Percentiles rank a stretch among this genome's conserved stretches.
Conservation (phyloP, 2,113 vertebrate species). For the Chloroceryle aenea region DNA sequence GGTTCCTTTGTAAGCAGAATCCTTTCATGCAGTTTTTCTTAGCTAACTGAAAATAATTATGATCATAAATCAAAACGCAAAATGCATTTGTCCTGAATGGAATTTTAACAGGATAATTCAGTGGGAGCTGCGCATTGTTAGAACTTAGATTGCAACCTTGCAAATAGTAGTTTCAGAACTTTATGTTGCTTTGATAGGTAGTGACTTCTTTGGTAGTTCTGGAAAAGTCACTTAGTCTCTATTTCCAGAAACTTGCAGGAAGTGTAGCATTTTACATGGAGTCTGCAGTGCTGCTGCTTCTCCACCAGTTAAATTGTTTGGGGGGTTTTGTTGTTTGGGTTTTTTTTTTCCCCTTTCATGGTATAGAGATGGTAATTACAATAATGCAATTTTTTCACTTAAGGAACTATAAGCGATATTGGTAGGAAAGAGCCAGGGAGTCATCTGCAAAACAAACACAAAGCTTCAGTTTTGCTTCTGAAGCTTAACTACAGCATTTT, state of each 20-base stretch:
- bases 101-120: background rate
- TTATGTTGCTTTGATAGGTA: background rate
- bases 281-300: background rate
- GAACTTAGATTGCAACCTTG: background rate
- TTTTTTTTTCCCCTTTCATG: background rate
- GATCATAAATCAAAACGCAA: constrained; percentile 34
- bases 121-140: background rate
- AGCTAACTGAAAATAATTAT: constrained; percentile 13
- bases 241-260: background rate
- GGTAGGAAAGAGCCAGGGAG: background rate
- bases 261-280: background rate
- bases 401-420: background rate
- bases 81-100: background rate
- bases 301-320: background rate
- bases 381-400: background rate
- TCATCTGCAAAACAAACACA: background rate
- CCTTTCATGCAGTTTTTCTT: background rate
- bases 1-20: background rate
- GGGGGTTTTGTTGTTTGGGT: background rate
- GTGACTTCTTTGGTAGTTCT: background rate
- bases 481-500: background rate
- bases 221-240: background rate
- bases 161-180: background rate
- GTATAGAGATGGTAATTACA: background rate
- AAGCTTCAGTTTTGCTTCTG: background rate